Percentiles rank a stretch among this genome's conserved stretches.
These are phyloP conservation scores for Drosophila novamexicana DNA, from an alignment of 1,140 invertebrate species.

Conservation along the genomic window DNA sequence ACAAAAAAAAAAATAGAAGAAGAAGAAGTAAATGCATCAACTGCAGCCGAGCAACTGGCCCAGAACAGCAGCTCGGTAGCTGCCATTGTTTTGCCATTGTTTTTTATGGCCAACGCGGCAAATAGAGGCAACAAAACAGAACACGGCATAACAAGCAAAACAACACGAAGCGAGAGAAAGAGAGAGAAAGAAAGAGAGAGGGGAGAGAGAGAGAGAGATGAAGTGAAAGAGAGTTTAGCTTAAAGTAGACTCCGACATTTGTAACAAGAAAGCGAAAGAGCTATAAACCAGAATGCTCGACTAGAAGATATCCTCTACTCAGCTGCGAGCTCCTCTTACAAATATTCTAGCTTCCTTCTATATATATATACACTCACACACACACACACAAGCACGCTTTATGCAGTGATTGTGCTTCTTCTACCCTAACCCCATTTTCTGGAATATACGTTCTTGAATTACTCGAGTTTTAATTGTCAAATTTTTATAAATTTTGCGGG, in stretches of 20 bases:
- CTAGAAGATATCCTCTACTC: neutral
- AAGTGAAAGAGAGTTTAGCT: neutral
- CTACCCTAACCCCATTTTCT: too few species aligned
- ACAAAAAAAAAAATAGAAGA: neutral
- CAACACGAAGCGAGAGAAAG: slow-evolving; percentile 1
- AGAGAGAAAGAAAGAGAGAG: neutral
- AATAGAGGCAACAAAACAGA: slow-evolving; percentile 38
- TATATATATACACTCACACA: too few species aligned
- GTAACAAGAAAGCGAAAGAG: neutral
- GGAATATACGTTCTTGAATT: too few species aligned
- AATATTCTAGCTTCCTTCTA: too few species aligned
- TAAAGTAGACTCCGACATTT: neutral
- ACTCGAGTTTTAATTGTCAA: too few species aligned
- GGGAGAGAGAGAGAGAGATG: neutral
- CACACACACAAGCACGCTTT: too few species aligned
- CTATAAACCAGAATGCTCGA: neutral
- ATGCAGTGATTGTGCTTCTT: too few species aligned
- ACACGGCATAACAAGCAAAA: slow-evolving; percentile 51
- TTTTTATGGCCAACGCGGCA: slow-evolving; percentile 36
- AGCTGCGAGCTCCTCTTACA: too few species aligned
- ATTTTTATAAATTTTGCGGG: too few species aligned
- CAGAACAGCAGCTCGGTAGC: slow-evolving; percentile 7
- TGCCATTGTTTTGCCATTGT: slow-evolving; percentile 38
- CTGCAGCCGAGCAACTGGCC: slow-evolving; percentile 3
- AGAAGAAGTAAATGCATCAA: slow-evolving; percentile 13